Percentiles rank a stretch among this genome's conserved stretches.
Conservation (phyloP, 2,888 invertebrate species). For the Caenorhabditis imperialis region DNA sequence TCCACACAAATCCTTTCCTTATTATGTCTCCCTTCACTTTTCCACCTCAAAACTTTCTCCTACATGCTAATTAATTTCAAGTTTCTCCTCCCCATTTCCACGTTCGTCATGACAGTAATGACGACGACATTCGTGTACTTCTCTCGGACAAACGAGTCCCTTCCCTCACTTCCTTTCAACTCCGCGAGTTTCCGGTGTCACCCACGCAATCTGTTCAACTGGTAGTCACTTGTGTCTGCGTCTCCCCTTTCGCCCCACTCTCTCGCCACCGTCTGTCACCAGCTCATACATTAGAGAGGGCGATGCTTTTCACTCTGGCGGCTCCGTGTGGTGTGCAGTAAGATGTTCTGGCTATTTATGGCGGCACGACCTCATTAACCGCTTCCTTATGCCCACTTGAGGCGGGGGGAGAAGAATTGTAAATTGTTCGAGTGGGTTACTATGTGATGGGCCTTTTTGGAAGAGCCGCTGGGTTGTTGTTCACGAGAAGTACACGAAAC, state of each 20-base stretch:
- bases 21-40: too few relatives aligned
- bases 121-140: not conserved
- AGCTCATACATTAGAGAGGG: conserved; percentile 52
- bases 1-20: too few relatives aligned
- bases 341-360: conserved; percentile 39
- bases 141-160: not conserved
- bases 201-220: conserved; percentile 48
- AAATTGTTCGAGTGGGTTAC: conserved; percentile 38
- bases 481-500: too few relatives aligned
- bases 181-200: conserved; percentile 2
- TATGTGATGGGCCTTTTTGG: not conserved
- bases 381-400: conserved; percentile 43
- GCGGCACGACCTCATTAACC: conserved; percentile 41
- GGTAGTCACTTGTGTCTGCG: conserved; percentile 27
- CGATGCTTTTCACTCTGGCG: conserved; percentile 24
- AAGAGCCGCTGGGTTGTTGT: too few relatives aligned
- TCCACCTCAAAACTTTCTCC: too few relatives aligned
- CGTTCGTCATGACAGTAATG: not conserved
- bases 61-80: conserved; percentile 40
- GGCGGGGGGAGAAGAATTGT: too few relatives aligned
- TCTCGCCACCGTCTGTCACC: conserved; percentile 46
- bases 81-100: conserved; percentile 9
- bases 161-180: conserved; percentile 4
- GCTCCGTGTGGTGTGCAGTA: conserved; percentile 32
- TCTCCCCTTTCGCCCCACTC: conserved; percentile 17